Evolutionary conservation across 1,140 invertebrate species (phyloP), one percentile per base, ranked within the genome.

Genomic region (Cydia pomonella): DNA sequence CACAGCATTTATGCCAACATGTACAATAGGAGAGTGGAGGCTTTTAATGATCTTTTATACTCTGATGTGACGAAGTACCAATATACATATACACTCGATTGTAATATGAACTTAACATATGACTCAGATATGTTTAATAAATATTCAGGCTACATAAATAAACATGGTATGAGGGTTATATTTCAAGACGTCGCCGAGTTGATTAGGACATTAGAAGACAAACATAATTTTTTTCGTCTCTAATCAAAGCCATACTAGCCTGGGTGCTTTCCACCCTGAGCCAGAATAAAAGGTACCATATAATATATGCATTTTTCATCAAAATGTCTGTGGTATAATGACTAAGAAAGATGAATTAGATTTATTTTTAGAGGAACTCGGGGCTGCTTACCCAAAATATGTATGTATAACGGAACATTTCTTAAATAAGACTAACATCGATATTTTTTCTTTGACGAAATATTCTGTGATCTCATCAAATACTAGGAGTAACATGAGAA

Each of bases 261-360:
- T 53, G 18, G 18, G 13, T 2, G 4, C 50, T 53, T 62, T 62
- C 0, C 53, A 23, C 21, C 3, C 53, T 3, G 16, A 62, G 7
- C n/a, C 53, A 23, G 1, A 62, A 2, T 2, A 7, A 7, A 13
- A 1, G 12, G 12, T 12, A 47, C 44, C 44, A 16, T 16, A 47
- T 23, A 62, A 59, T 18, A 2, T 23, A 62, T 10, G 53, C 53
- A 71, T 76, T 12, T 73, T 69, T 27, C 33, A 71, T 75, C 77
- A 78, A 75, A 78, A 78, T 73, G 59, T 78, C 13, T 75, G 74
- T 63, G 77, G 73, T 2, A 73, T 78, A 25, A 73, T 44, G 9
- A 73, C 27, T 18, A 75, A 75, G 62, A 73, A 71, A 25, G 47
- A 74, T 50, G 73, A 78, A 23, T 23, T 75, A 12, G 74, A 78